Evolutionary conservation across 2,113 vertebrate genomes (phyloP).

Genomic region (Pipa parva): DNA sequence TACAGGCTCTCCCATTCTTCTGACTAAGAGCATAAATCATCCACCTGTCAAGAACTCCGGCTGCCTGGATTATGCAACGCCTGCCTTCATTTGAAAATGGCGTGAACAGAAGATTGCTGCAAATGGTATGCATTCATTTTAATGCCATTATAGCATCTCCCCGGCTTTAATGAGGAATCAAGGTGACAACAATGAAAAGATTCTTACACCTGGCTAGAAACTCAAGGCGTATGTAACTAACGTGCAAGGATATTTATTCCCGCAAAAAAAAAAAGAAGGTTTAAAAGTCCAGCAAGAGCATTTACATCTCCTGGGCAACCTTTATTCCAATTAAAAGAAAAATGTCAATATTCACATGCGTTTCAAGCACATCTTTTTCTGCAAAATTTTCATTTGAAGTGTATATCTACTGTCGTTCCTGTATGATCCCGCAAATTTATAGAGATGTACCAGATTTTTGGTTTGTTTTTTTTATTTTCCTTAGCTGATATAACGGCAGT

Average conservation of each 20-base stretch:
- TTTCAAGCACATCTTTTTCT: too few relatives aligned
- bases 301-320: too few relatives aligned
- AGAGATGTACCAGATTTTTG: too few relatives aligned
- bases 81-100: conserved; percentile 74
- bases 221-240: conserved; percentile 48
- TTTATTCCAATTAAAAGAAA: too few relatives aligned
- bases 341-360: too few relatives aligned
- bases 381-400: too few relatives aligned
- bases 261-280: too few relatives aligned
- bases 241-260: not conserved
- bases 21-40: conserved; percentile 87
- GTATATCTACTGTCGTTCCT: too few relatives aligned
- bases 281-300: too few relatives aligned
- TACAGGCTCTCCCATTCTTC: conserved; percentile 72
- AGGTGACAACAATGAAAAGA: conserved; percentile 60
- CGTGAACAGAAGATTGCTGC: conserved; percentile 63
- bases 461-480: too few relatives aligned
- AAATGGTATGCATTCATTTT: conserved; percentile 71
- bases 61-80: conserved; percentile 79
- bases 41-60: conserved; percentile 74
- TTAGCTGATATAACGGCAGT: too few relatives aligned
- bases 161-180: conserved; percentile 70
- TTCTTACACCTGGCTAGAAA: conserved; percentile 52
- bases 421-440: too few relatives aligned
- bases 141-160: conserved; percentile 58